Base-by-base conservation (phyloP, 1,140 invertebrate genomes). In the Drosophila bipectinata region DNA sequence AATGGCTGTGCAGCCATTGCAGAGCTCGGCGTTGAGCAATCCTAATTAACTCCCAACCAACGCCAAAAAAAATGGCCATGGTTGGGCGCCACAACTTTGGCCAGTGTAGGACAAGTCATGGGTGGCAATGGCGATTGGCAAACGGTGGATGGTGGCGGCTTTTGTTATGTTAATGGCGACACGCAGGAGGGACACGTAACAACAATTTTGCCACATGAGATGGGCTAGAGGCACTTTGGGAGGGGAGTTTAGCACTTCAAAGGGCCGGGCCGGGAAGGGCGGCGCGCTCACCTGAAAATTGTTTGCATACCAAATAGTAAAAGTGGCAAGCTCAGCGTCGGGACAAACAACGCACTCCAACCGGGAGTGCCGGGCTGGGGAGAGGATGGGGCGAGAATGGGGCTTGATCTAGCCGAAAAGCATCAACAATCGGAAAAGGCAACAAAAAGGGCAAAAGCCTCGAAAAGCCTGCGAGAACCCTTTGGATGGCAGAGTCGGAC, bases 241-340 rank as follows among this genome's bases (percentile, higher is more conserved):
- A 79, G 72, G 63, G 41, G 77, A 77, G 71, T 83, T 82, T 60
- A 48, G 63, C 83, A 79, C 75, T 79, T 83, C 73, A 87, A 78
- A 77, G 59, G 47, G 28, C 44, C 74, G 59, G 47, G 28, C 44
- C 74, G 59, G 63, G 14, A 14, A 30, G 41, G 57, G 44, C 18
- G 44, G 18, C 6, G 34, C 10, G 72, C 15, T 49, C 32, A 61
- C 56, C 68, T 67, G 30, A 61, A 58, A 64, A 57, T 69, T 85
- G 83, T 87, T 87, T 87, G 83, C 83, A 87, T 87, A 83, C 68
- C 83, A 88, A 87, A 87, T 88, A 83, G 88, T 83, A 88, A 79
- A 69, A 83, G 76, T 77, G 79, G 71, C 59, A 79, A 64, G 62
- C 66, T 60, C 44, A 21, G 51, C 61, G 47, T 69, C 58, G 45